Evolutionary conservation across 2,797 vertebrate species (phyloP), one percentile per base, ranked within the genome.

Genomic region (Jordanella pulchra): DNA sequence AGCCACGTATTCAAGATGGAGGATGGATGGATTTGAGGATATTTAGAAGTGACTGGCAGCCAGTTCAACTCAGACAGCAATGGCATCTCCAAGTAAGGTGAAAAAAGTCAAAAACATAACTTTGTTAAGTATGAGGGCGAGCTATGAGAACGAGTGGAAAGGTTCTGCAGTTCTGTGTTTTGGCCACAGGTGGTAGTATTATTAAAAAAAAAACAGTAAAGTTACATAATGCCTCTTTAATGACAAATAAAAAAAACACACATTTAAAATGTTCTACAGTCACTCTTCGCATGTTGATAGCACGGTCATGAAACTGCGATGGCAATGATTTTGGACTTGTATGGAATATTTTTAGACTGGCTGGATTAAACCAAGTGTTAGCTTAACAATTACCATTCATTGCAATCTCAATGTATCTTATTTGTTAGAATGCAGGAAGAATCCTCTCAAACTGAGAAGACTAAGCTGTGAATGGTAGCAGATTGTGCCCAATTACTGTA

Each of bases 401-500:
- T 66, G 18, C 13, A 17, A 63, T 35, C n/a, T 35, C 47, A 32
- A 47, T 28, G 30, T 71, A 18, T 51, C 42, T 65, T 3, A 11
- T 4, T 54, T 56, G 58, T 72, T 54, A 61, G 39, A 72, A 53
- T 42, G 14, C 21, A 25, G 42, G 51, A 27, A 73, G 15, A 30
- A 47, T 60, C 42, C 25, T 28, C 9, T 12, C 44, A 30, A 76
- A 67, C 30, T 17, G 61, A 7, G 65, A 23, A n/a, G 67, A 72
- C 77, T 65, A 45, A 67, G 51, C 69, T 71, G 54, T 74, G n/a
- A 71, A 39, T 39, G 60, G 45, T 30, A 61, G 54, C n/a, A 44
- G 28, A 64, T 45, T 61, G 53, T 58, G 28, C 60, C 76, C 47
- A 80, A 76, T 78, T 55, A 78, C 47, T 69, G 11, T 14, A 67